Conservation (phyloP, 35 echinoderm and acorn worm species). For the Chiridota heheva region DNA sequence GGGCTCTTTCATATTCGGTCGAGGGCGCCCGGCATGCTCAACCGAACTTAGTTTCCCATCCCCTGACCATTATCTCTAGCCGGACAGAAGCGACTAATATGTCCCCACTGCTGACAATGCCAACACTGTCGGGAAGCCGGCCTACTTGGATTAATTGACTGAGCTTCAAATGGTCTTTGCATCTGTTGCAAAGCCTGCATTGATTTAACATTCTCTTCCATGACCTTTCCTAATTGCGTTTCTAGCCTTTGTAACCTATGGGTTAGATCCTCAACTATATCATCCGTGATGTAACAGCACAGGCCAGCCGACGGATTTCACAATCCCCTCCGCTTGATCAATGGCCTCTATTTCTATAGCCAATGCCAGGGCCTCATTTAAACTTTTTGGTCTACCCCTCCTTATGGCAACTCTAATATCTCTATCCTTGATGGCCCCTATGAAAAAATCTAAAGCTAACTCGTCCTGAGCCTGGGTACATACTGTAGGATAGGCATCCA, state of each 20-base stretch:
- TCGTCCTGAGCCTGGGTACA: slow-evolving; percentile 9
- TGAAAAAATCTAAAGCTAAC: slow-evolving; percentile 27
- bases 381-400: neutral
- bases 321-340: slow-evolving; percentile 2
- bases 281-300: neutral
- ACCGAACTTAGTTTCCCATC: neutral
- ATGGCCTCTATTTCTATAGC: slow-evolving; percentile 11
- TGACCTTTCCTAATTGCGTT: neutral
- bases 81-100: neutral
- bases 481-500: neutral
- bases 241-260: neutral
- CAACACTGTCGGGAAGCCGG: slow-evolving; percentile 5
- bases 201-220: slow-evolving; percentile 9
- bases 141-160: neutral
- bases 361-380: neutral
- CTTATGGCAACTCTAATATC: slow-evolving; percentile 11
- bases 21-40: neutral
- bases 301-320: neutral
- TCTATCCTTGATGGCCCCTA: neutral
- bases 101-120: slow-evolving; percentile 15
- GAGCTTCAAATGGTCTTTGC: neutral
- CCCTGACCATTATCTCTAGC: neutral
- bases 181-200: neutral
- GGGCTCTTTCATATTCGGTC: neutral
- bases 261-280: neutral